A percentile compares a stretch with the other conserved stretches of the same genome.
Evolutionary conservation across 64 coral and sea anemone genomes (phyloP).

Genomic region (Orbicella faveolata): DNA sequence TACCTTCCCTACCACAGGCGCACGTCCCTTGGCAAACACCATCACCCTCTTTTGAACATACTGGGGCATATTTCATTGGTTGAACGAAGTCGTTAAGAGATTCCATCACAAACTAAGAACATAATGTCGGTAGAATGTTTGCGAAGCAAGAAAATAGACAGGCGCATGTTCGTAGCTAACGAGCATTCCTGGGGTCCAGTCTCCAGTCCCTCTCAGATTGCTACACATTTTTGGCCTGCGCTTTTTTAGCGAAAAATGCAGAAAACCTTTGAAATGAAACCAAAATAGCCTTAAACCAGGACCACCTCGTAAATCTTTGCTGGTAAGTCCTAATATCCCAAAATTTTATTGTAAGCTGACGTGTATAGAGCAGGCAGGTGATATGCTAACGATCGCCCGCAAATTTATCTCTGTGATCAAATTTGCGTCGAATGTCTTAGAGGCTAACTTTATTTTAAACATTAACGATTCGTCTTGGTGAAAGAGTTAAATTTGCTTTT

Average conservation of each 20-base stretch:
- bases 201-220: not conserved
- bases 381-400: no score
- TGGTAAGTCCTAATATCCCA: not conserved
- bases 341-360: not conserved
- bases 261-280: not conserved
- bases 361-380: not conserved
- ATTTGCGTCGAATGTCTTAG: no score
- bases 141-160: not conserved
- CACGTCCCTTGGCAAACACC: not conserved
- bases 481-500: no score
- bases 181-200: not conserved
- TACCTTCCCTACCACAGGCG: not conserved
- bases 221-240: not conserved
- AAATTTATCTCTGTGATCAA: no score
- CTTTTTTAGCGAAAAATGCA: not conserved
- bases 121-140: not conserved
- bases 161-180: not conserved
- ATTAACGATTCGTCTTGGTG: not conserved
- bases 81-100: not conserved
- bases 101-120: not conserved
- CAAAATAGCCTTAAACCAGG: not conserved
- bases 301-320: not conserved
- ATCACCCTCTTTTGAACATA: constrained; percentile 21
- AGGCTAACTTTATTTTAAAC: no score
- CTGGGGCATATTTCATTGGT: constrained; percentile 12